phyloP scores from a whole-genome alignment of 2,113 vertebrate species.

The Microtus montanus region DNA sequence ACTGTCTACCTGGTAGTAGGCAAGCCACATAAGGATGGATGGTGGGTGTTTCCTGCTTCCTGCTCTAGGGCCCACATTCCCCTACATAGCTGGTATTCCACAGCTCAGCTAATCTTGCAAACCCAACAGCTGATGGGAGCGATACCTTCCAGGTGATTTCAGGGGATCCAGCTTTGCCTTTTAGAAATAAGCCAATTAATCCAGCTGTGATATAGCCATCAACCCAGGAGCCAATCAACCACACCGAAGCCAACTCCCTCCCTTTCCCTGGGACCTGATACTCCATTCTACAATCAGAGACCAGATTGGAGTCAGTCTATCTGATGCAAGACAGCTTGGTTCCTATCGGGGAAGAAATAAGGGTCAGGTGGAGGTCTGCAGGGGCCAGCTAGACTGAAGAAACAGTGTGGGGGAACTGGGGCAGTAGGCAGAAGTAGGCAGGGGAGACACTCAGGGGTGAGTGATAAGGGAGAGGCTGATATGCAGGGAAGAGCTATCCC shows the following conservation, averaged over 20 bases:
- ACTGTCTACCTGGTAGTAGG: neutral
- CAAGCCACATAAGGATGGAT: neutral
- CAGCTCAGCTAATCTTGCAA: neutral
- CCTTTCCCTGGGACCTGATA: too few relatives aligned
- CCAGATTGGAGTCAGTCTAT: neutral
- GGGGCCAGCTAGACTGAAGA: neutral
- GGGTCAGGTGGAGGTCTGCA: neutral
- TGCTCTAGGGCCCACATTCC: too few relatives aligned
- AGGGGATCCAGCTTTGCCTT: neutral
- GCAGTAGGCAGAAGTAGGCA: neutral
- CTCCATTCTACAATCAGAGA: neutral
- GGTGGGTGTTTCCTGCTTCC: neutral
- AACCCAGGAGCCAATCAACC: neutral
- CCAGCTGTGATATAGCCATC: neutral
- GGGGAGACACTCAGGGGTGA: too few relatives aligned
- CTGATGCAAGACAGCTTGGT: neutral
- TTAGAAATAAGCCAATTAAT: neutral
- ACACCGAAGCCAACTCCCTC: neutral
- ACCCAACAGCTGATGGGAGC: neutral
- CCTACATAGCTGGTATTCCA: neutral
- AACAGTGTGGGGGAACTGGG: too few relatives aligned
- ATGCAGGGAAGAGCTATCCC: accelerated
- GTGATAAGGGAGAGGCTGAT: neutral
- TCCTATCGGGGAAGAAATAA: neutral
- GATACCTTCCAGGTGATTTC: neutral